Conservation (phyloP, 2,797 vertebrate species). For the Scolopax bukidnonensis region DNA sequence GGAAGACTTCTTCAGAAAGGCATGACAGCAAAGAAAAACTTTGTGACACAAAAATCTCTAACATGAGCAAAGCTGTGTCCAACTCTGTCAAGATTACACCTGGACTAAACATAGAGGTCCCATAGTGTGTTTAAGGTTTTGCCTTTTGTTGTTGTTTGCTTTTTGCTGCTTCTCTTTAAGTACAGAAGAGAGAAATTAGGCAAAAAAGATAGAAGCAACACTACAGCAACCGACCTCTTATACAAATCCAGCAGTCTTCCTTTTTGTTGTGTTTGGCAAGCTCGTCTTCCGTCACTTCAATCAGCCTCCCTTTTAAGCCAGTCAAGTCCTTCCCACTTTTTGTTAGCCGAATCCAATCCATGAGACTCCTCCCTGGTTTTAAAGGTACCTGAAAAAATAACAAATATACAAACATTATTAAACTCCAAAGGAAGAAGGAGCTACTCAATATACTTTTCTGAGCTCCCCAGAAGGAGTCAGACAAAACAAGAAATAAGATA, state of each 20-base stretch:
- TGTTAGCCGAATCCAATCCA: slow-evolving; percentile 96
- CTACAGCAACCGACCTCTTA: slow-evolving; percentile 84
- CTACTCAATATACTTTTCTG: not conserved
- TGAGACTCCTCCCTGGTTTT: slow-evolving; percentile 95
- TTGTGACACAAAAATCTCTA: not conserved
- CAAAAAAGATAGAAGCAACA: not conserved
- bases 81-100: not conserved
- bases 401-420: not conserved
- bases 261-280: slow-evolving; percentile 89
- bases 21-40: not conserved
- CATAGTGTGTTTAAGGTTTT: not conserved
- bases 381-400: slow-evolving; percentile 84
- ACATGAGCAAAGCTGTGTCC: not conserved
- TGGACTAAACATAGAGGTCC: not conserved
- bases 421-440: not conserved
- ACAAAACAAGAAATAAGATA: not conserved
- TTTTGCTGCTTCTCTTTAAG: not conserved
- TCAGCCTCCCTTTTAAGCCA: slow-evolving; percentile 86
- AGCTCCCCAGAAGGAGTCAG: not conserved
- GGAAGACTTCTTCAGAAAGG: not conserved
- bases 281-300: slow-evolving; percentile 92
- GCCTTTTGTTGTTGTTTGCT: not conserved
- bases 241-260: slow-evolving; percentile 95
- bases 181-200: not conserved
- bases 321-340: slow-evolving; percentile 93